These are phyloP conservation scores for Corydoras maculifer DNA, from an alignment of 2,113 vertebrate species.

Conservation along the genomic window DNA sequence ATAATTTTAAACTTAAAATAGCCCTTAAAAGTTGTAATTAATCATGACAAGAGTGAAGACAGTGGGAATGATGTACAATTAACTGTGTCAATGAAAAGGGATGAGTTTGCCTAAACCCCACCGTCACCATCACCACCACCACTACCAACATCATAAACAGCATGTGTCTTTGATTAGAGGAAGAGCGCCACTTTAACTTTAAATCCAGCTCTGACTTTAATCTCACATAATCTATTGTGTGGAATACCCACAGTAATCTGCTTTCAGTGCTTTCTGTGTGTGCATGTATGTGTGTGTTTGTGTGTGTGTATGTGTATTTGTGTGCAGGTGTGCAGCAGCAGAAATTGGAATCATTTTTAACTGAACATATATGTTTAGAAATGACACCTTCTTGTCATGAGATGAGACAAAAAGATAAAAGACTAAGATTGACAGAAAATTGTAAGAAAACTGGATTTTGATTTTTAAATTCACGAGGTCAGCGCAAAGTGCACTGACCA, in stretches of 20 bases:
- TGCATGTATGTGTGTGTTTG: slow-evolving; percentile 17
- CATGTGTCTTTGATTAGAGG: slow-evolving; percentile 43
- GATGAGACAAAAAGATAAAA: too few species aligned
- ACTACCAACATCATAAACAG: not conserved
- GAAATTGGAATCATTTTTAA: too few species aligned
- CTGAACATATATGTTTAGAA: too few species aligned
- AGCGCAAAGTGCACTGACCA: slow-evolving; percentile 7
- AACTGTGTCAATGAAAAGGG: not conserved
- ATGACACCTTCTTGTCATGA: too few species aligned
- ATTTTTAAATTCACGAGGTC: slow-evolving; percentile 2
- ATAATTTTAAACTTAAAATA: too few species aligned
- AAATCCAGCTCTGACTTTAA: slow-evolving; percentile 44
- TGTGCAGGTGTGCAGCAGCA: not conserved
- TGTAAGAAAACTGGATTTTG: not conserved
- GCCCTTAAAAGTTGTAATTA: too few species aligned
- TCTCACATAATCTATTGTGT: slow-evolving; percentile 43
- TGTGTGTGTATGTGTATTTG: slow-evolving; percentile 11
- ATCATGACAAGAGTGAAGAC: too few species aligned
- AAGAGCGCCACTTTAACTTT: slow-evolving; percentile 42
- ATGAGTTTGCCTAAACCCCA: not conserved
- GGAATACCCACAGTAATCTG: slow-evolving; percentile 59
- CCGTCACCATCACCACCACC: too few species aligned
- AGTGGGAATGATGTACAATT: not conserved
- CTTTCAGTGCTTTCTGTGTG: slow-evolving; percentile 55
- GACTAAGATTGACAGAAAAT: not conserved